phyloP scores from a whole-genome alignment of 2,113 vertebrate species.

The Hylia prasina region DNA sequence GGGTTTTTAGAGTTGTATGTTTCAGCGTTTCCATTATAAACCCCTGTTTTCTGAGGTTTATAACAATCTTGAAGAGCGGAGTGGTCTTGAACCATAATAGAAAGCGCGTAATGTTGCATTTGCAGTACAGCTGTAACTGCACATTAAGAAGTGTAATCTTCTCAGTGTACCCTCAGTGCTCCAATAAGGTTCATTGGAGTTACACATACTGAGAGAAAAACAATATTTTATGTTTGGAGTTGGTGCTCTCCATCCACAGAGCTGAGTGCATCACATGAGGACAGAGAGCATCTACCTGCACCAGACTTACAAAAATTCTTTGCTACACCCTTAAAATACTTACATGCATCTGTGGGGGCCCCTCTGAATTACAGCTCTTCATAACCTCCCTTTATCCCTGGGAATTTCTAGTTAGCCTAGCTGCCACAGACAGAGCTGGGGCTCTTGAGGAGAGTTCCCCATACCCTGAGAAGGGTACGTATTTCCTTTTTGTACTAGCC shows the following conservation, averaged over 20 bases:
- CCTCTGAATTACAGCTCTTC: not conserved
- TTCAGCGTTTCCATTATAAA: constrained; percentile 37
- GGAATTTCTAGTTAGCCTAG: not conserved
- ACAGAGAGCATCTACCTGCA: not conserved
- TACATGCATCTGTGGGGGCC: fast-evolving
- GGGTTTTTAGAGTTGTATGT: constrained; percentile 19
- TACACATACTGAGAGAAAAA: constrained; percentile 10
- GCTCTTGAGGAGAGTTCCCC: not conserved
- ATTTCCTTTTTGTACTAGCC: not conserved
- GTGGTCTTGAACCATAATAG: constrained; percentile 39
- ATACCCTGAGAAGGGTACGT: not conserved
- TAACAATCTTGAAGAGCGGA: constrained; percentile 7
- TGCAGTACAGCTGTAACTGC: constrained; percentile 32
- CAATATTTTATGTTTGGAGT: not conserved
- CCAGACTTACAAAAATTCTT: not conserved
- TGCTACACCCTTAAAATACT: not conserved
- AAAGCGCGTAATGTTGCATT: constrained; percentile 6
- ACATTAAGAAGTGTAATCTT: constrained; percentile 40
- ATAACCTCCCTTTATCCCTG: not conserved
- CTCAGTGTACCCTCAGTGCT: not conserved
- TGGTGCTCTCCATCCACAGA: not conserved
- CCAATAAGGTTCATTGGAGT: constrained; percentile 38
- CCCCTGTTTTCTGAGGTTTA: constrained; percentile 38
- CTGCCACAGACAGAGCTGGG: not conserved
- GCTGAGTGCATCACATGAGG: not conserved